Evolutionary conservation across 1,140 invertebrate genomes (phyloP).

Genomic region (Trypoxylus dichotomus): DNA sequence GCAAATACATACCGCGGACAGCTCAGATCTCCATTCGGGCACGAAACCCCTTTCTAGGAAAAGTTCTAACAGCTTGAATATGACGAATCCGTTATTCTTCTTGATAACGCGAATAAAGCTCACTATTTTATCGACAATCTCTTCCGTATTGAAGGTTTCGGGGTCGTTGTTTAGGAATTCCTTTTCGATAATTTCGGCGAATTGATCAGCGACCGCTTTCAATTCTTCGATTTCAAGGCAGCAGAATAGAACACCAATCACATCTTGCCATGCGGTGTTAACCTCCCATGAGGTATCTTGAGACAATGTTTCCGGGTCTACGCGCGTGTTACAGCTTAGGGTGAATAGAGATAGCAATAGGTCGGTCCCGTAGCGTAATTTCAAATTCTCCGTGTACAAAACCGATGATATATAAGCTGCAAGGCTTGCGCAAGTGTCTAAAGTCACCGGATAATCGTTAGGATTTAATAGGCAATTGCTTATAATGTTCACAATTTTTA

Average conservation of each 20-base stretch:
- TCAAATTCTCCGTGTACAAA: slow-evolving; percentile 50
- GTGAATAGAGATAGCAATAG: slow-evolving; percentile 55
- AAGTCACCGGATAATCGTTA: slow-evolving; percentile 40
- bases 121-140: slow-evolving; percentile 40
- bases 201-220: slow-evolving; percentile 46
- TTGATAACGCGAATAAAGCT: slow-evolving; percentile 38
- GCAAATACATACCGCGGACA: slow-evolving; percentile 36
- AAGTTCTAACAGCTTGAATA: slow-evolving; percentile 34
- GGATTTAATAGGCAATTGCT: slow-evolving; percentile 46
- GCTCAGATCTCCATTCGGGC: slow-evolving; percentile 28
- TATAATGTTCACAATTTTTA: slow-evolving; percentile 56
- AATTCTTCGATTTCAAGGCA: slow-evolving; percentile 42
- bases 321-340: slow-evolving; percentile 51
- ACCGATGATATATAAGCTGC: slow-evolving; percentile 56
- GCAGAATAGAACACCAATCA: slow-evolving; percentile 48
- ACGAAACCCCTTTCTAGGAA: slow-evolving; percentile 41
- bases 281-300: slow-evolving; percentile 58
- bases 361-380: slow-evolving; percentile 46
- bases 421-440: slow-evolving; percentile 57
- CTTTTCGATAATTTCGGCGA: slow-evolving; percentile 50
- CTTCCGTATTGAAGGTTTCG: slow-evolving; percentile 32
- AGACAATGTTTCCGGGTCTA: slow-evolving; percentile 51
- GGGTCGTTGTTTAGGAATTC: slow-evolving; percentile 44
- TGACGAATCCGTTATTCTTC: slow-evolving; percentile 35
- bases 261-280: slow-evolving; percentile 60